A percentile compares a stretch with the other conserved stretches of the same genome.
These are phyloP conservation scores for Aphelenchoides avenae DNA, from an alignment of 1,140 invertebrate species.

Conservation along the genomic window DNA sequence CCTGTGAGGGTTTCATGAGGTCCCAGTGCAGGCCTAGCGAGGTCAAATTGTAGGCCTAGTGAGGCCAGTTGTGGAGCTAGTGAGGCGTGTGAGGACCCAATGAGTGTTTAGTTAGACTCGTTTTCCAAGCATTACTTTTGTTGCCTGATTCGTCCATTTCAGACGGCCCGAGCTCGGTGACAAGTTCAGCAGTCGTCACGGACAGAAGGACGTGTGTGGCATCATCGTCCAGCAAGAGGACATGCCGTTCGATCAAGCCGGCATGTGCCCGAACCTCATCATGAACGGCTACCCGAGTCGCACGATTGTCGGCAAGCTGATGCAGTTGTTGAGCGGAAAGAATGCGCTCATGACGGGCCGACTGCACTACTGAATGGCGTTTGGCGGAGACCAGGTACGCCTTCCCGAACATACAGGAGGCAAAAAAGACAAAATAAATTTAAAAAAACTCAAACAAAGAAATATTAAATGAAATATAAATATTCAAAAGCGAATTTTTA, in stretches of 20 bases:
- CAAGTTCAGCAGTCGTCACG: slow-evolving; percentile 97
- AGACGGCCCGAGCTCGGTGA: slow-evolving; percentile 68
- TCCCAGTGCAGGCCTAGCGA: too few relatives aligned
- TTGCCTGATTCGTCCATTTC: too few relatives aligned
- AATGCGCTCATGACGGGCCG: slow-evolving; percentile 84
- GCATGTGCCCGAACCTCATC: slow-evolving; percentile 89
- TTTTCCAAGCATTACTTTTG: too few relatives aligned
- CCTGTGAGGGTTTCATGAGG: too few relatives aligned
- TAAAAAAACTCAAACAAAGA: too few relatives aligned
- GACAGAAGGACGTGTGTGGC: slow-evolving; percentile 87
- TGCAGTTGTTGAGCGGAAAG: slow-evolving; percentile 92
- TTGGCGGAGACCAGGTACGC: slow-evolving; percentile 87
- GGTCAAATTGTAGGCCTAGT: too few relatives aligned
- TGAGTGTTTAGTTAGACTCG: slow-evolving; percentile 2
- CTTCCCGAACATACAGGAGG: too few relatives aligned
- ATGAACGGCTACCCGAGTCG: slow-evolving; percentile 99
- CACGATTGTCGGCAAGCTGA: slow-evolving; percentile 98
- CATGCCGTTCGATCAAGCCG: slow-evolving; percentile 90
- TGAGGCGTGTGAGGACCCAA: too few relatives aligned
- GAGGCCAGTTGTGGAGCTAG: too few relatives aligned
- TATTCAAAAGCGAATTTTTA: too few relatives aligned
- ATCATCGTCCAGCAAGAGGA: slow-evolving; percentile 95
- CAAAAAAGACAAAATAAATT: too few relatives aligned
- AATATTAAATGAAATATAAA: too few relatives aligned
- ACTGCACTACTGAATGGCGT: slow-evolving; percentile 92